Percentiles rank a stretch among this genome's conserved stretches.
Evolutionary conservation across 35 echinoderm and acorn worm genomes (phyloP).

Genomic region (Heliocidaris tuberculata): DNA sequence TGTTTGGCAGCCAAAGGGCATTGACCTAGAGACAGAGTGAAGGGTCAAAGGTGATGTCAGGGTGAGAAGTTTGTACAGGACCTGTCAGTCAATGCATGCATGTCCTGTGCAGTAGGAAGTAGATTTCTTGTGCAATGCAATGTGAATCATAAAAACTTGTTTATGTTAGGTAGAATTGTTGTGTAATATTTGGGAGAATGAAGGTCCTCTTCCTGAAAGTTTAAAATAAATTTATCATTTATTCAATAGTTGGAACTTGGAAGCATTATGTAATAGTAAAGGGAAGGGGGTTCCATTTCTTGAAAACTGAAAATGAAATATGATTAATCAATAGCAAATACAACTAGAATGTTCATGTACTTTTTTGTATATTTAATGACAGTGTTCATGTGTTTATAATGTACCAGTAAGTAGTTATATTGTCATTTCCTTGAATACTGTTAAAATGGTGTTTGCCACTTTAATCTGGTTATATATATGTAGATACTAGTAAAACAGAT

Average conservation of each 20-base stretch:
- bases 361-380: too few relatives aligned
- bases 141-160: neutral
- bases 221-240: too few relatives aligned
- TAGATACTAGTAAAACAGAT: too few relatives aligned
- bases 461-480: too few relatives aligned
- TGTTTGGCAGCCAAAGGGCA: neutral
- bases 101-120: neutral
- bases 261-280: too few relatives aligned
- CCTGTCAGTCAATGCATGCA: neutral
- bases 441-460: too few relatives aligned
- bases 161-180: neutral
- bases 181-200: neutral
- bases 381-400: neutral
- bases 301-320: neutral
- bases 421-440: neutral
- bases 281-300: neutral
- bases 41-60: neutral
- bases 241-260: too few relatives aligned
- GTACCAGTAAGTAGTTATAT: neutral
- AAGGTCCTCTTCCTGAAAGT: neutral
- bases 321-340: too few relatives aligned
- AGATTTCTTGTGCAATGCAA: neutral
- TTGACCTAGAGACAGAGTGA: neutral
- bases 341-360: too few relatives aligned
- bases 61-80: neutral